Conservation (phyloP, 2,113 vertebrate genomes). For the Tamias sibiricus region DNA sequence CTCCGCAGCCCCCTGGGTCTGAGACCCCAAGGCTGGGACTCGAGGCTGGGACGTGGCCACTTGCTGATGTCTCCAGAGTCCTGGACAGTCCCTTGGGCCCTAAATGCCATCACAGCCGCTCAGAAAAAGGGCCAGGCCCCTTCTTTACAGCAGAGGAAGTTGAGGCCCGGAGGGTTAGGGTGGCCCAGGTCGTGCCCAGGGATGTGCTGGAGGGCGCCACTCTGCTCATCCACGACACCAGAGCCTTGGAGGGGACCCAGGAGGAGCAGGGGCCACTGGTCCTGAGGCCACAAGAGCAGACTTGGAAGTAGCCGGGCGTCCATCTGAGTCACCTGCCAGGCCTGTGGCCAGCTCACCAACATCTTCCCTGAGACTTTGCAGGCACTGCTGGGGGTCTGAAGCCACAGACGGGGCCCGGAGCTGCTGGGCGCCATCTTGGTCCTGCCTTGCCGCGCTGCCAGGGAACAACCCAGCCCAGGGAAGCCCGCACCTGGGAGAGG, state of each 20-base stretch:
- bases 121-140: too few species aligned
- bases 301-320: fast-evolving
- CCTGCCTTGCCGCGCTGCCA: too few species aligned
- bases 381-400: background rate
- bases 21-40: background rate
- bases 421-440: too few species aligned
- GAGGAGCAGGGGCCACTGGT: fast-evolving
- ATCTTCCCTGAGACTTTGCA: background rate
- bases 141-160: background rate
- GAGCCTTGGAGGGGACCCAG: background rate
- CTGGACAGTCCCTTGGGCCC: background rate
- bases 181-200: background rate
- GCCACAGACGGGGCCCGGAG: too few species aligned
- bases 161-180: background rate
- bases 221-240: fast-evolving
- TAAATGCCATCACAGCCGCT: background rate
- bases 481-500: too few species aligned
- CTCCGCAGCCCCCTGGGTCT: fast-evolving
- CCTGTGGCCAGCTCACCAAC: fast-evolving
- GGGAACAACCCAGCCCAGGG: too few species aligned
- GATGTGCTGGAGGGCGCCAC: fast-evolving
- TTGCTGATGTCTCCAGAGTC: background rate
- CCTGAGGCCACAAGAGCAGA: background rate
- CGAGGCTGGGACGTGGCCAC: fast-evolving
- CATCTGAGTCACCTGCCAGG: background rate